Base-by-base conservation (phyloP, 1,140 invertebrate species). In the Penaeus indicus region DNA sequence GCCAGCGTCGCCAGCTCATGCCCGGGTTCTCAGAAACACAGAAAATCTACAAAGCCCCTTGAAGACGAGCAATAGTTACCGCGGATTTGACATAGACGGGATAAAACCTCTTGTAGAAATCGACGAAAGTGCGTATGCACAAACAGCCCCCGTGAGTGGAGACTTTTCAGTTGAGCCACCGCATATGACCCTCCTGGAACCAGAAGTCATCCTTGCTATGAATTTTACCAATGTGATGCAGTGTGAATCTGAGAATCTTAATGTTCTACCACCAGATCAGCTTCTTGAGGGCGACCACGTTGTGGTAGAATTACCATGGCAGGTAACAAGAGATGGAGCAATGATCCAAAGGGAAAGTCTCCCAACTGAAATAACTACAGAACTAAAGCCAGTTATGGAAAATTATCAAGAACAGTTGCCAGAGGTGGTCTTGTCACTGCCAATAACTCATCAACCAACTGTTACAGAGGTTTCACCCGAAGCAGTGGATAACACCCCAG, bases 11-110 rank as follows among this genome's bases (percentile, higher is more conserved):
- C 72, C 85, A 27, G 61, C 80, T 27, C 85, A 85, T 77, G 63
- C 81, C 21, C 80, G 89, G 27, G 85, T 90, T 11, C 69, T 90
- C n/a, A 84, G 85, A 54, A 90, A 90, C 61, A 90, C 89, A 60
- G 80, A 87, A 84, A 90, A 90, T 69, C 60, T 90, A 19, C 89
- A 90, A 69, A 87, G 62, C 25, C 89, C 89, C 25, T 19, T 64
- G n/a, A 88, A 90, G 72, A 64, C 72, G 8, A 62, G 0, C n/a
- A 77, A 47, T 42, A 86, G n/a, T 77, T 90, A 90, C 27, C 69
- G 75, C 54, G 77, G 79, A 19, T 87, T 87, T 72, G 85, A 90
- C 60, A 84, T 87, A 25, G 85, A 87, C 69, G 89, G 89, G 10
- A 90, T 90, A 47, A 90, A 90, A 47, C 89, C 89, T 22, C 75